These are phyloP conservation scores for Chymomyza costata DNA, from an alignment of 1,140 invertebrate species.

Conservation along the genomic window DNA sequence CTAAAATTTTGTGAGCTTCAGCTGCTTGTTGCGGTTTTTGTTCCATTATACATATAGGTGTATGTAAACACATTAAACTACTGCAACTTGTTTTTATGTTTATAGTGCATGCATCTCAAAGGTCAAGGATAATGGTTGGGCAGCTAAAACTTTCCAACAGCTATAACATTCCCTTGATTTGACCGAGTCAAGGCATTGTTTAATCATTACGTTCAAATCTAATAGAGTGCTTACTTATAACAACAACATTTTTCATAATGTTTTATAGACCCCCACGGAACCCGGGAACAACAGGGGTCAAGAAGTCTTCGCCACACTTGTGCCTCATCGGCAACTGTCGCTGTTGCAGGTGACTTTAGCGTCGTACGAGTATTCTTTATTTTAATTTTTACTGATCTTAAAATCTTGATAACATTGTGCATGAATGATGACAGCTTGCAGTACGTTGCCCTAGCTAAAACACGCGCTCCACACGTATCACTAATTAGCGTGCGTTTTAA, in stretches of 20 bases:
- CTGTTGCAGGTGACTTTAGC: constrained; percentile 59
- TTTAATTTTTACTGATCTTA: constrained; percentile 40
- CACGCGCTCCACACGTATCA: constrained; percentile 65
- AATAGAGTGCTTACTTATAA: constrained; percentile 33
- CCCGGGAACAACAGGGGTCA: not conserved
- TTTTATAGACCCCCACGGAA: constrained; percentile 39
- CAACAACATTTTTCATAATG: constrained; percentile 70
- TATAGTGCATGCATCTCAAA: too few species aligned
- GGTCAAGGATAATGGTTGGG: constrained; percentile 52
- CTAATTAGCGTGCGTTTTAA: constrained; percentile 64
- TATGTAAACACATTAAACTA: too few species aligned
- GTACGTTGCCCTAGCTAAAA: constrained; percentile 34
- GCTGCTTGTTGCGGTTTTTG: too few species aligned
- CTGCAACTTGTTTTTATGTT: too few species aligned
- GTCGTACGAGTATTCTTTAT: constrained; percentile 9
- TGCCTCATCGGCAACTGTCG: constrained; percentile 25
- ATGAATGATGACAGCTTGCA: constrained; percentile 10
- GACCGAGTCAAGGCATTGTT: constrained; percentile 27
- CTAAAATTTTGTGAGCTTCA: too few species aligned
- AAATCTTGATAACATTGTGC: constrained; percentile 59
- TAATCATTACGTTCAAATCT: constrained; percentile 71
- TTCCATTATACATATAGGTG: too few species aligned
- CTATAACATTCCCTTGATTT: constrained; percentile 29
- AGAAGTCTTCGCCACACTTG: constrained; percentile 36
- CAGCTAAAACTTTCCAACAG: constrained; percentile 42